These are phyloP conservation scores for Cassiopea xamachana DNA, from an alignment of 30 jellyfish, hydroid and myxozoan genomes.

Conservation along the genomic window DNA sequence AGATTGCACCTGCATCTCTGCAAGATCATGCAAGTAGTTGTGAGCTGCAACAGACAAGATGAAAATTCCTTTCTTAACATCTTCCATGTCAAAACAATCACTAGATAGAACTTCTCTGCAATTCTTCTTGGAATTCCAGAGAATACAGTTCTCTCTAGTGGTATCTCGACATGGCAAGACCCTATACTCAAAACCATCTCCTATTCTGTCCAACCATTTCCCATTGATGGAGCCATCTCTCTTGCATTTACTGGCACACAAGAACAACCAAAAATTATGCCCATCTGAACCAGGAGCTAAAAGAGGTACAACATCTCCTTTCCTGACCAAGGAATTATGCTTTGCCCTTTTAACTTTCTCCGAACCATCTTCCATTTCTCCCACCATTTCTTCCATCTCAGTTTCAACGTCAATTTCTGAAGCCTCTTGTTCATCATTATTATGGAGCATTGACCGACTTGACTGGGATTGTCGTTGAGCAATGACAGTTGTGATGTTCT, in stretches of 20 bases:
- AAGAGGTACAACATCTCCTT: conserved; percentile 56
- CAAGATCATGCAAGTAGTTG: not conserved
- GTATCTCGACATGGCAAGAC: not conserved
- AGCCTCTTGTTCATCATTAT: not conserved
- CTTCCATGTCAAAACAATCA: not conserved
- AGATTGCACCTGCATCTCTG: not conserved
- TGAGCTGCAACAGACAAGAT: not conserved
- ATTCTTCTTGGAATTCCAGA: not conserved
- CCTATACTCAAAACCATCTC: not conserved
- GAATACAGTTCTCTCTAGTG: not conserved
- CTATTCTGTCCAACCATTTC: conserved; percentile 30
- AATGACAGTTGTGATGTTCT: not conserved
- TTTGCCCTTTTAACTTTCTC: conserved; percentile 26
- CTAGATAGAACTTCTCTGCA: not conserved
- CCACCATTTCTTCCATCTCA: not conserved
- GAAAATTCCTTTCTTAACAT: not conserved
- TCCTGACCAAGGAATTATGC: conserved; percentile 36
- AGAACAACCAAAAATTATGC: conserved; percentile 46
- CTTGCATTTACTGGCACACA: conserved; percentile 29
- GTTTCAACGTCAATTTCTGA: not conserved
- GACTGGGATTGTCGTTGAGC: not conserved
- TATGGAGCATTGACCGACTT: not conserved
- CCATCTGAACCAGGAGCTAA: conserved; percentile 32
- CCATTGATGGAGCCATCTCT: conserved; percentile 51
- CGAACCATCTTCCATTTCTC: not conserved